Base-by-base conservation (phyloP, 2,888 invertebrate species). In the Flexamia atlantica region DNA sequence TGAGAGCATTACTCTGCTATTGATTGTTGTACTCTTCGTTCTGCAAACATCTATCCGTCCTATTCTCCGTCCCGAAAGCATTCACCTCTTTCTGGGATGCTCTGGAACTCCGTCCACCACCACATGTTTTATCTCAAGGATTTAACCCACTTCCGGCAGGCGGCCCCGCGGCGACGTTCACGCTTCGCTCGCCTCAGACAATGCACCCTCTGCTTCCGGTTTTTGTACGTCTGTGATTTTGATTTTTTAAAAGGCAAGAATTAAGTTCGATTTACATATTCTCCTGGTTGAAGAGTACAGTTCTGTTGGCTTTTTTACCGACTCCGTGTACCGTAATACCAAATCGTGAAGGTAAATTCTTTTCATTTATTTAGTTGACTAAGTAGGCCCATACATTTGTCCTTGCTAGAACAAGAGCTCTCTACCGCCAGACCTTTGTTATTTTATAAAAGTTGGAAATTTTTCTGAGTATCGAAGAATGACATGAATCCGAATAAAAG, bases 11-110 rank as follows among this genome's bases (percentile, higher is more conserved):
- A 82, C 76, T 57, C 74, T 23, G n/a, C 40, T 32, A 70, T 64
- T 76, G 85, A 64, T 84, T 85, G 85, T 74, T 74, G 80, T 83
- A 84, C 83, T 82, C 81, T 84, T 82, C 84, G 83, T 81, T 80
- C 83, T 64, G 60, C 64, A 72, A 80, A 84, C 85, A 84, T 86
- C 83, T 85, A 82, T 82, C 85, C 81, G 42, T 20, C 5, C 57
- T 85, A 86, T 82, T 72, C 81, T 28, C 86, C 85, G 84, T 74
- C 68, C 84, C 46, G 53, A 83, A 82, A 84, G 85, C 86, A 86
- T 86, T 30, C 36, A 25, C 64, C 17, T 30, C 14, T 64, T 30
- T 14, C 28, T 30, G 28, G 14, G 28, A 28, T 64, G 64, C 30
- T 81, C 84, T 84, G 53, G 57, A 60, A 53, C 50, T 40, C 42